phyloP scores from a whole-genome alignment of 2,888 invertebrate species.

The Hemicrepidius hirtus region DNA sequence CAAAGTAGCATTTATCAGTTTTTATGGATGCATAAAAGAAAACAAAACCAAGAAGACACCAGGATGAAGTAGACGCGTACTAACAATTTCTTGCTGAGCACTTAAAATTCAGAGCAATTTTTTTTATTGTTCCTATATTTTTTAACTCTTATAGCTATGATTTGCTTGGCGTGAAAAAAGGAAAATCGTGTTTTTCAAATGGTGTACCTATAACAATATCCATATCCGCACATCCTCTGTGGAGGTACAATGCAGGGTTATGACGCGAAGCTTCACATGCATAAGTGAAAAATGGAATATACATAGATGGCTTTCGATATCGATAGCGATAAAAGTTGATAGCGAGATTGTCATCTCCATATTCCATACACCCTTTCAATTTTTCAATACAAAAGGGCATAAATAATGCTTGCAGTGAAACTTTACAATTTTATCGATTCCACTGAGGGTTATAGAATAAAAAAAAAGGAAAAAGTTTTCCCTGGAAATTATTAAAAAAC shows the following conservation, averaged over 20 bases:
- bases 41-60: not conserved
- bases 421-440: constrained; percentile 31
- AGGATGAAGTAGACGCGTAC: constrained; percentile 1
- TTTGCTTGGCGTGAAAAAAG: constrained; percentile 37
- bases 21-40: constrained; percentile 12
- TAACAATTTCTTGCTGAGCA: not conserved
- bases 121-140: not conserved
- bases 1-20: constrained; percentile 11
- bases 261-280: constrained; percentile 34
- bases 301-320: constrained; percentile 43
- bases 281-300: constrained; percentile 52
- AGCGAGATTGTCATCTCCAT: constrained; percentile 47
- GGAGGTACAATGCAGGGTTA: constrained; percentile 39
- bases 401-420: constrained; percentile 32
- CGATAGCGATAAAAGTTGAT: constrained; percentile 52
- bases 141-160: constrained; percentile 12
- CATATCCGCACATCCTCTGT: constrained; percentile 35
- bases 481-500: constrained; percentile 3
- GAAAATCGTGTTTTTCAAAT: constrained; percentile 41
- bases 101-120: constrained; percentile 8
- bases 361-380: constrained; percentile 40
- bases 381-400: constrained; percentile 42
- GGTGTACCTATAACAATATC: constrained; percentile 37
- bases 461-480: constrained; percentile 38
- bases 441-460: not conserved